Evolutionary conservation across 2,113 vertebrate species (phyloP).

Genomic region (Octodon degus): DNA sequence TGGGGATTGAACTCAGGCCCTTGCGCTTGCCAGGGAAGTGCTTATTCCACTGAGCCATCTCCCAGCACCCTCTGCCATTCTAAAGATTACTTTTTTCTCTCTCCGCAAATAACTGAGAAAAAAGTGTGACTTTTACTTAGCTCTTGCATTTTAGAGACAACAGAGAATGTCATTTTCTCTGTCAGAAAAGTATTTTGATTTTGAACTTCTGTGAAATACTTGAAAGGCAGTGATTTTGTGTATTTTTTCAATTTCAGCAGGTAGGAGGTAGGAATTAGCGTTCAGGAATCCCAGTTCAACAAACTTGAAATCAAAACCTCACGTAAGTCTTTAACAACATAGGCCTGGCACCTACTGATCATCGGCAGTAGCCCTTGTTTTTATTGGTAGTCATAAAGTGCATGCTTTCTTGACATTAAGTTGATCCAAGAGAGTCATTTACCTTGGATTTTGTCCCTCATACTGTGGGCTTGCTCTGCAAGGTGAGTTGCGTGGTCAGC

Average conservation of each 20-base stretch:
- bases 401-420: constrained; percentile 45
- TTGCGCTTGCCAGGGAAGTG: too few species aligned
- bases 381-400: neutral
- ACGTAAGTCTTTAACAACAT: neutral
- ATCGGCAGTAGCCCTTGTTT: neutral
- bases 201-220: neutral
- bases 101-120: neutral
- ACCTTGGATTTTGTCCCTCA: constrained; percentile 93
- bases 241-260: neutral
- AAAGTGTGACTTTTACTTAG: neutral
- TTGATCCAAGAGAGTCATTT: constrained; percentile 74
- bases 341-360: neutral
- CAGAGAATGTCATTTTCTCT: neutral
- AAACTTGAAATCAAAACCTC: neutral
- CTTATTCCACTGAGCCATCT: too few species aligned
- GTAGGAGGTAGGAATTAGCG: neutral
- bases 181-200: neutral
- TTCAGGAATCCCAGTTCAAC: constrained; percentile 31
- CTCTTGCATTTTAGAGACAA: constrained; percentile 41
- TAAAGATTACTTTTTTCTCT: neutral
- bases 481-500: constrained; percentile 88
- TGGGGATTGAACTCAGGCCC: too few species aligned
- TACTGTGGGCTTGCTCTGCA: constrained; percentile 87
- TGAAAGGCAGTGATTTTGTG: constrained; percentile 12
- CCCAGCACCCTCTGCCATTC: neutral